Percentiles rank a stretch among this genome's conserved stretches.
Evolutionary conservation across 1,140 invertebrate genomes (phyloP).

Genomic region (Sycophaga agraensis): DNA sequence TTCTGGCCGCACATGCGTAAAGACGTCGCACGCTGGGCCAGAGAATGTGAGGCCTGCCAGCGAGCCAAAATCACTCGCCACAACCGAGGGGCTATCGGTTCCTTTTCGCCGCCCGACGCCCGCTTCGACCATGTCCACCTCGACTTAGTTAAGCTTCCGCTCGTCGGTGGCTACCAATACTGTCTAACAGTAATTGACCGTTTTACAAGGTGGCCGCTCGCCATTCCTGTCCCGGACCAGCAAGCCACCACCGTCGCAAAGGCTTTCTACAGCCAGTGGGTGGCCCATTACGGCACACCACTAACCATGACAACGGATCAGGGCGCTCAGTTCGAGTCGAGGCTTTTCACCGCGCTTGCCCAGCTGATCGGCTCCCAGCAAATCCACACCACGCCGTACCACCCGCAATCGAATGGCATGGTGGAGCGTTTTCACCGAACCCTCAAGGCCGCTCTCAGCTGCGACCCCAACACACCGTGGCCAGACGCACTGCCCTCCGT

Average conservation of each 20-base stretch:
- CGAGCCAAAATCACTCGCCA: conserved; percentile 23
- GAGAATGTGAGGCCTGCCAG: conserved; percentile 19
- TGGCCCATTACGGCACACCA: neutral
- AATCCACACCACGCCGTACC: conserved; percentile 41
- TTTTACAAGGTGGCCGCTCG: conserved; percentile 7
- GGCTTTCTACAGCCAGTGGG: neutral
- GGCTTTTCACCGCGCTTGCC: neutral
- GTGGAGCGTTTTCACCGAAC: conserved; percentile 46
- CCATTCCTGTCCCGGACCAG: neutral
- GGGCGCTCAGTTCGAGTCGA: conserved; percentile 12
- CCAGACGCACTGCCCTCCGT: neutral
- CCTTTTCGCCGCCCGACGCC: neutral
- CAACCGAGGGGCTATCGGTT: neutral
- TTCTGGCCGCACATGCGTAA: conserved; percentile 24
- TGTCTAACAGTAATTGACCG: conserved; percentile 1
- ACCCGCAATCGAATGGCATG: conserved; percentile 45
- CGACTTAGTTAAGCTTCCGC: neutral
- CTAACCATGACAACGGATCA: neutral
- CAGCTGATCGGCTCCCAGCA: neutral
- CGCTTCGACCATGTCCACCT: conserved; percentile 29
- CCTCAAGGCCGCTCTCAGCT: conserved; percentile 37
- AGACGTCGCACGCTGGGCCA: conserved; percentile 12
- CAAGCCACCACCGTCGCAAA: neutral
- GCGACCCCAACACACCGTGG: neutral
- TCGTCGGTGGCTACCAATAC: neutral